Conservation (phyloP, 2,113 vertebrate species). For the Microtus ochrogaster region DNA sequence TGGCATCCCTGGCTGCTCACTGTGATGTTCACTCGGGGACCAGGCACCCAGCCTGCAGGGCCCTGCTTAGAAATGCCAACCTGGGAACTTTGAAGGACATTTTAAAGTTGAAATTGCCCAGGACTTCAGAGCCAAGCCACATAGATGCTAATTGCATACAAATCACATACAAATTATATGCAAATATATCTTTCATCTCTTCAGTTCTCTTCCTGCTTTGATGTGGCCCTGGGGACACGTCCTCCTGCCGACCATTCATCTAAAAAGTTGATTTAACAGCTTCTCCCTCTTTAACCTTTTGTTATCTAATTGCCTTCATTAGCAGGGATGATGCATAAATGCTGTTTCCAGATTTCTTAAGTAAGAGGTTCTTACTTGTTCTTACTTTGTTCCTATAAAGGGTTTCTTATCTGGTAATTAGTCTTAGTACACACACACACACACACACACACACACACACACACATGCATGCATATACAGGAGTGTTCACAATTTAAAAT, state of each 20-base stretch:
- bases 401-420: constrained; percentile 3
- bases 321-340: constrained; percentile 2
- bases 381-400: constrained; percentile 24
- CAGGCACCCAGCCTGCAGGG: neutral
- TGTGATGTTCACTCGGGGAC: neutral
- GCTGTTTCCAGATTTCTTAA: neutral
- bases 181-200: constrained; percentile 4
- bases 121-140: neutral
- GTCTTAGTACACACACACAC: neutral
- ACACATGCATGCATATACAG: neutral
- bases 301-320: constrained; percentile 68
- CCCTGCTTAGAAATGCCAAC: neutral
- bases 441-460: no score
- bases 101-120: constrained; percentile 38
- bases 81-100: neutral
- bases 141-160: constrained; percentile 53
- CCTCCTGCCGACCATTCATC: constrained; percentile 32
- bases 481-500: neutral
- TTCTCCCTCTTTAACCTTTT: constrained; percentile 54
- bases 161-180: constrained; percentile 64
- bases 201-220: neutral
- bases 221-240: constrained; percentile 48
- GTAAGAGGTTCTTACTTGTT: neutral
- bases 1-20: neutral
- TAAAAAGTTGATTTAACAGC: constrained; percentile 54